Percentiles rank a stretch among this genome's conserved stretches.
Conservation (phyloP, 1,140 invertebrate species). For the Drosophila kanapiae region DNA sequence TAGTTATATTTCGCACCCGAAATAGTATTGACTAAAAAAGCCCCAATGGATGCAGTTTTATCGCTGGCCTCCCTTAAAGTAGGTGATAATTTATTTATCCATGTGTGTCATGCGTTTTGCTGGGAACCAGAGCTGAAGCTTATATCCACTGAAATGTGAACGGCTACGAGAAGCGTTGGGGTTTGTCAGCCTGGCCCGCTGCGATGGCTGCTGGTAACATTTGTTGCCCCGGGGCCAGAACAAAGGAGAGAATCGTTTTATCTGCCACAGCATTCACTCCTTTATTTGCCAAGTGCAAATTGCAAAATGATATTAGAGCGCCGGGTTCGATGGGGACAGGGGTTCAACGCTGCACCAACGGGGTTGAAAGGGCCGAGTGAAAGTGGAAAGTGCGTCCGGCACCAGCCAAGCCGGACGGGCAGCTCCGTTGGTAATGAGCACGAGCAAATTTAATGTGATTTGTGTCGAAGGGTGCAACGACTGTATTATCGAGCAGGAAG, state of each 20-base stretch:
- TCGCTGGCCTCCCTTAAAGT: constrained; percentile 47
- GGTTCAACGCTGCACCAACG: constrained; percentile 12
- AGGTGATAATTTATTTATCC: constrained; percentile 82
- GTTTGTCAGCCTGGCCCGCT: constrained; percentile 25
- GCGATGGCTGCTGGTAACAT: constrained; percentile 28
- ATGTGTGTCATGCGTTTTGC: constrained; percentile 70
- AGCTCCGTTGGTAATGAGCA: constrained; percentile 72
- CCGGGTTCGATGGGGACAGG: constrained; percentile 17
- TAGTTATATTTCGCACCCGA: background rate
- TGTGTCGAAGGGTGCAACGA: constrained; percentile 74
- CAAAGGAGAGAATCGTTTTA: constrained; percentile 73
- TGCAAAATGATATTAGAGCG: constrained; percentile 82
- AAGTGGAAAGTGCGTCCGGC: constrained; percentile 72
- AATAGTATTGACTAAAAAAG: background rate
- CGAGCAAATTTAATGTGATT: constrained; percentile 81
- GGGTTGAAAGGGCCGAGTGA: constrained; percentile 35
- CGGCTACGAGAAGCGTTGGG: constrained; percentile 52
- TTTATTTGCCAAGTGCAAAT: constrained; percentile 84
- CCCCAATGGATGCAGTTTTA: constrained; percentile 46
- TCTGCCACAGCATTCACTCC: constrained; percentile 81
- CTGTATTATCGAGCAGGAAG: constrained; percentile 49
- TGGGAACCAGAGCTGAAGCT: constrained; percentile 39
- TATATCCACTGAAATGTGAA: constrained; percentile 73
- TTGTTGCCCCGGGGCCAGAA: constrained; percentile 61
- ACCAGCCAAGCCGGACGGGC: constrained; percentile 45